phyloP scores from a whole-genome alignment of 2,888 invertebrate species.

The Noctua pronuba region DNA sequence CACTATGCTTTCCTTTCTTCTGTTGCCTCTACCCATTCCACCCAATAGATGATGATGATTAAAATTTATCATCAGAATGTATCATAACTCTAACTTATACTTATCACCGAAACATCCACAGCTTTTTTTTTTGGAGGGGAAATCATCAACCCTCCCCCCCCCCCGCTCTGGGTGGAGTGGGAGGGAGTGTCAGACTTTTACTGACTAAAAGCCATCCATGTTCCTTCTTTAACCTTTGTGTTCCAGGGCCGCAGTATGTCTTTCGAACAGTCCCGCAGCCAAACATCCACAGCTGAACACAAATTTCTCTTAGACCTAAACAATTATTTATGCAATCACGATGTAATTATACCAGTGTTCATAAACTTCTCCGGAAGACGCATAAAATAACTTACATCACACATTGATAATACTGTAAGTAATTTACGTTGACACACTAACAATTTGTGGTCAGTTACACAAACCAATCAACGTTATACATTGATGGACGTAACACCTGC shows the following conservation, averaged over 20 bases:
- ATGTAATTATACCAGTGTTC: not conserved
- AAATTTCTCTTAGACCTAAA: not conserved
- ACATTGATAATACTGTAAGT: not conserved
- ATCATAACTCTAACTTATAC: not conserved
- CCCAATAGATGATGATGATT: too few species aligned
- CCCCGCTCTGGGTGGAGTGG: too few species aligned
- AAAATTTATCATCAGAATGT: not conserved
- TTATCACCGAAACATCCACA: not conserved
- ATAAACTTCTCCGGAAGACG: not conserved
- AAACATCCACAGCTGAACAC: not conserved
- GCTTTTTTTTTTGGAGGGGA: too few species aligned
- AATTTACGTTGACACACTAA: constrained; percentile 14
- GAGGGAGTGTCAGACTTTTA: too few species aligned
- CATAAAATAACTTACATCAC: not conserved
- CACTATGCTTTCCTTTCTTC: too few species aligned
- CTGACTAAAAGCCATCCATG: too few species aligned
- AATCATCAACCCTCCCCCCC: too few species aligned
- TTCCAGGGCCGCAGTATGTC: too few species aligned
- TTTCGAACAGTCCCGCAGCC: too few species aligned
- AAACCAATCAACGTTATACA: constrained; percentile 34
- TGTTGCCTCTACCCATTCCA: not conserved
- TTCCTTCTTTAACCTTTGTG: too few species aligned
- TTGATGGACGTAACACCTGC: constrained; percentile 29
- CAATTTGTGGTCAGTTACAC: constrained; percentile 27
- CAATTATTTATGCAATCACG: not conserved